Conservation (phyloP, 2,888 invertebrate genomes). For the Spialia ferax region DNA sequence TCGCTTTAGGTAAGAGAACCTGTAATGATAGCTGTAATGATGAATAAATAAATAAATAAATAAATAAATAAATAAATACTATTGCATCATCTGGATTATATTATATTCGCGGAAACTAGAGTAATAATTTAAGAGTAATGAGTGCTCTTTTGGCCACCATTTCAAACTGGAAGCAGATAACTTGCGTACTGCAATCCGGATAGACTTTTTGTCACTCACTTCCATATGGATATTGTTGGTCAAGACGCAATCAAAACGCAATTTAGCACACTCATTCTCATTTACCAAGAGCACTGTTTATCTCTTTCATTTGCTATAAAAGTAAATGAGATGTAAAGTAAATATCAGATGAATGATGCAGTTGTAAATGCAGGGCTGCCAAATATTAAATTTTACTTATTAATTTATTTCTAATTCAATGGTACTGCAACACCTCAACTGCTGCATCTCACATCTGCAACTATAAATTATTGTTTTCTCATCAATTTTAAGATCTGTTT, state of each 20-base stretch:
- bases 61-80: too few species aligned
- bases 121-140: too few species aligned
- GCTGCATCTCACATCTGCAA: too few species aligned
- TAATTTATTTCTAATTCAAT: too few species aligned
- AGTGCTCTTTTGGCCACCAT: background rate
- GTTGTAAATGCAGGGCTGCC: background rate
- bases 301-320: background rate
- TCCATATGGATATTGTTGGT: background rate
- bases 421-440: too few species aligned
- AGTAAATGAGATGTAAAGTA: background rate
- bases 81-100: too few species aligned
- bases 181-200: background rate
- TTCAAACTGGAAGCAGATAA: background rate
- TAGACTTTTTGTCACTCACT: background rate
- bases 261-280: background rate
- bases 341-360: background rate
- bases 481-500: too few species aligned
- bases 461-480: too few species aligned
- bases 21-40: background rate
- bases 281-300: background rate
- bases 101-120: too few species aligned
- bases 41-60: too few species aligned
- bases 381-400: background rate
- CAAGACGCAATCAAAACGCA: background rate
- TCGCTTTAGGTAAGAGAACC: background rate